phyloP scores from a whole-genome alignment of 2,797 vertebrate species.

The Thamnophis elegans region DNA sequence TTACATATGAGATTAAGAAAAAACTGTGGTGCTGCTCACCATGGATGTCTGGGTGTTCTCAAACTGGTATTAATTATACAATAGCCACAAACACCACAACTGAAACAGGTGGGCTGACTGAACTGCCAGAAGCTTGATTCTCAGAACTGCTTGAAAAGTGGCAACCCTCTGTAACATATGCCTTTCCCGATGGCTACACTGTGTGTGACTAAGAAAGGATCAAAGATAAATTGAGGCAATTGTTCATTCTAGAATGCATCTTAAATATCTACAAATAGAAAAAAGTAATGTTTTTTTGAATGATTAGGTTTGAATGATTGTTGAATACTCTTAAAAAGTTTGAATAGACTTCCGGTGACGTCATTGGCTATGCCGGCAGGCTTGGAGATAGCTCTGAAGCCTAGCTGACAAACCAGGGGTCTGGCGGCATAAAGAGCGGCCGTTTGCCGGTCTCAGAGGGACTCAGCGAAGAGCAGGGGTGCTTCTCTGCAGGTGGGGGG shows the following conservation, averaged over 20 bases:
- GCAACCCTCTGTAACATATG: background rate
- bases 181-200: background rate
- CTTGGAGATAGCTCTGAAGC: too few species aligned
- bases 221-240: background rate
- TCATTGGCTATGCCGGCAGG: too few species aligned
- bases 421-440: too few species aligned
- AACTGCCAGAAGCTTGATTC: background rate
- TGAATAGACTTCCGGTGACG: too few species aligned
- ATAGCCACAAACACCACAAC: background rate
- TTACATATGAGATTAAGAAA: background rate
- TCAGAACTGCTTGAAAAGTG: background rate
- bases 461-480: too few species aligned
- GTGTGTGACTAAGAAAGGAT: background rate
- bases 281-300: background rate
- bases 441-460: too few species aligned
- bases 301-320: background rate
- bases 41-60: background rate
- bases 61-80: background rate
- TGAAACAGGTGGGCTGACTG: background rate
- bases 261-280: background rate
- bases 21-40: background rate
- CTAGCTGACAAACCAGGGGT: too few species aligned
- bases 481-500: too few species aligned
- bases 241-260: background rate
- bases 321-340: slow-evolving; percentile 17